Evolutionary conservation across 2,888 invertebrate species (phyloP), one percentile per base, ranked within the genome.

Genomic region (Augochlorella aurata): DNA sequence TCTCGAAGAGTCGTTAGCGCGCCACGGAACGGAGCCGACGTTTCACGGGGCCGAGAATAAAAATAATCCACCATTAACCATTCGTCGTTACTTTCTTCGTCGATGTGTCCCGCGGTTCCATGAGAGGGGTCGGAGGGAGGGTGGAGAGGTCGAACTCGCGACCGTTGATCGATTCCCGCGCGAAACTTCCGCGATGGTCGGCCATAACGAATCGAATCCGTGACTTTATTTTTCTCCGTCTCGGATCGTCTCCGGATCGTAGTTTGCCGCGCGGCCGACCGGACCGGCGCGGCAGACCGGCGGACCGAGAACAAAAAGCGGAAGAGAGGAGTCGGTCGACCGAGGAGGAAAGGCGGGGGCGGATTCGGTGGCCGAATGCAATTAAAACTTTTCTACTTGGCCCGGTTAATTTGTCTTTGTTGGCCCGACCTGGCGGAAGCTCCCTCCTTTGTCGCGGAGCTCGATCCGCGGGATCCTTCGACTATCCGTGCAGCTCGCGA

Each of bases 371-470:
- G 80, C 68, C 75, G 78, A 86, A 88, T 79, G 90, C 90, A 93
- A 92, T 92, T 92, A 92, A 92, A 93, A 92, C 90, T 92, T 92
- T 91, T 89, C 92, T 89, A 90, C 92, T 92, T 89, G 83, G 84
- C 49, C 77, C 87, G 81, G 88, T 90, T 91, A 91, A 92, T 92
- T 90, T 90, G 87, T 89, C 90, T 92, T 90, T 92, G 90, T 90
- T 91, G 83, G 63, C 58, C 1, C 49, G 73, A 50, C 50, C 65
- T 44, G 66, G 49, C 61, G 61, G 71, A 70, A 69, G 44, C 58
- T 70, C 68, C 66, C 54, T 38, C 74, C 77, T 81, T 82, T 75
- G 80, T 87, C 79, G 77, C 77, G 68, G 71, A 66, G 50, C 75
- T 52, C 49, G 74, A 44, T 77, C 77, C 76, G 75, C 85, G 71